Base-by-base conservation (phyloP, 2,797 vertebrate species). In the Melanotaenia pygmaea region DNA sequence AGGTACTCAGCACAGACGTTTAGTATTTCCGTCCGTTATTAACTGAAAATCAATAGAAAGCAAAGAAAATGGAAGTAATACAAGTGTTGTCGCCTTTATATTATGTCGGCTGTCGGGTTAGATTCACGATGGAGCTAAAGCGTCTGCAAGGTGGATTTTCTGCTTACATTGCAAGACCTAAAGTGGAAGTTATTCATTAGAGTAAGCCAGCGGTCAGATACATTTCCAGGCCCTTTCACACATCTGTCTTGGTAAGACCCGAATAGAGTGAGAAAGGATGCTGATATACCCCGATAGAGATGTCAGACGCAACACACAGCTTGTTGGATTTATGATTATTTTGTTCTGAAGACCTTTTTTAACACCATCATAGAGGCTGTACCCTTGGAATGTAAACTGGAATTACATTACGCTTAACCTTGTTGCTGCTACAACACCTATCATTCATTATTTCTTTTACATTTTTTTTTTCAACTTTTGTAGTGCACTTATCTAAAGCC, bases 11-110 rank as follows among this genome's bases (percentile, higher is more conserved):
- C 95, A 91, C 88, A 92, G 96, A 96, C 97, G 96, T 99, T 99
- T 99, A 99, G 97, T 98, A 98, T 98, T 99, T 98, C 96, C 95
- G 92, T 96, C 96, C 94, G 96, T 99, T 99, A 99, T 99, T 99
- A 99, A 99, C 97, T 99, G 97, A 99, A 99, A 99, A 99, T 99
- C 98, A 99, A 99, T 99, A 98, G 97, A 98, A 99, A 98, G 97
- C 97, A 96, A 98, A 98, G 98, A 98, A 99, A 99, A 99, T 99
- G 97, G 98, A 99, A 99, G 97, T 98, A 97, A 96, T 95, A 96
- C 96, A 97, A 95, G 94, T 96, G 97, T 98, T 98, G 97, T 98
- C 96, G 96, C 96, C 97, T 95, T 96, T 96, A 98, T 99, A 98
- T 98, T 98, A 99, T 98, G 97, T 98, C 92, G 95, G 96, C 96